Conservation (phyloP, 2,888 invertebrate species). For the Cerastoderma edule region DNA sequence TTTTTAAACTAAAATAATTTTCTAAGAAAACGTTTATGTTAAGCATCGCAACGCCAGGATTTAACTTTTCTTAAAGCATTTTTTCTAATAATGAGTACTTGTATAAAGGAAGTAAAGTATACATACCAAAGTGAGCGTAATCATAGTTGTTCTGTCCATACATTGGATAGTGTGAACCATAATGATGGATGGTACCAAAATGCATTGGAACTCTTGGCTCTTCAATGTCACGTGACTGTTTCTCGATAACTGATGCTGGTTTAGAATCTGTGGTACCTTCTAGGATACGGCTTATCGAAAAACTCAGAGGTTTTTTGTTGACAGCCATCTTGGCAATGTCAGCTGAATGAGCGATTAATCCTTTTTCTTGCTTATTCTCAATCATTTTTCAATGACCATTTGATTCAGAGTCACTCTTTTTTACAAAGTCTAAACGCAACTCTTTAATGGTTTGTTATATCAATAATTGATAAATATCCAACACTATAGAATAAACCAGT, state of each 20-base stretch:
- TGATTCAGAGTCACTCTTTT: too few species aligned
- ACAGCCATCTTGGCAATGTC: slow-evolving; percentile 23
- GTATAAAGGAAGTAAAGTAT: too few species aligned
- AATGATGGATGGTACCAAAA: slow-evolving; percentile 49
- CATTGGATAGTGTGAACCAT: neutral
- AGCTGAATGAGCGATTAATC: neutral
- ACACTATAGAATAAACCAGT: too few species aligned
- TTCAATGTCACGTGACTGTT: slow-evolving; percentile 15
- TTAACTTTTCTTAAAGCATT: too few species aligned
- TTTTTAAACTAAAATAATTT: too few species aligned
- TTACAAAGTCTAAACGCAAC: too few species aligned
- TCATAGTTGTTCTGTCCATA: slow-evolving; percentile 18
- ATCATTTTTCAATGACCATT: slow-evolving; percentile 12
- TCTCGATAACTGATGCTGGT: neutral
- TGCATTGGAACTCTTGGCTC: slow-evolving; percentile 36
- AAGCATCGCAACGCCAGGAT: too few species aligned
- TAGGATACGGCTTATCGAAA: slow-evolving; percentile 59
- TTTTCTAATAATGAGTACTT: too few species aligned
- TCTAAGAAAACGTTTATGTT: too few species aligned
- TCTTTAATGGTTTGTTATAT: too few species aligned
- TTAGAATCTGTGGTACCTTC: slow-evolving; percentile 16
- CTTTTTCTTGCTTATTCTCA: slow-evolving; percentile 11
- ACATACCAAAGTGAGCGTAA: slow-evolving; percentile 45
- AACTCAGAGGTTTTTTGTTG: slow-evolving; percentile 40
- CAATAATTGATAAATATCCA: too few species aligned